Evolutionary conservation across 2,797 vertebrate species (phyloP).

Genomic region (Typhlichthys subterraneus): DNA sequence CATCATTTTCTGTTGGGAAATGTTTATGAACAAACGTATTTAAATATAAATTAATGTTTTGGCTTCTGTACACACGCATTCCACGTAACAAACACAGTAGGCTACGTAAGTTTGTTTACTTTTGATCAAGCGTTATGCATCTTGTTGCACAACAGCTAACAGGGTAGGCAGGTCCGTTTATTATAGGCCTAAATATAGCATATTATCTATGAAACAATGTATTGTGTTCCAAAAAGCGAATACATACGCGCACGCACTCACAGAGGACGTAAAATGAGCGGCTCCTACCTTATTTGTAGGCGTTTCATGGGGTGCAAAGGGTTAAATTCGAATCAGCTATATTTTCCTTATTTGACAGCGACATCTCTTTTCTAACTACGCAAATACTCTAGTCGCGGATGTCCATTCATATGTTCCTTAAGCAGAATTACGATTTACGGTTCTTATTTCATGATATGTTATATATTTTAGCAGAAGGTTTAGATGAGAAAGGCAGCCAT

Average conservation of each 20-base stretch:
- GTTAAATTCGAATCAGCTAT: constrained; percentile 72
- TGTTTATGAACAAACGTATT: no score
- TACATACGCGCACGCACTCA: no score
- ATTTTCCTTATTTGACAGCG: constrained; percentile 67
- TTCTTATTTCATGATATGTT: constrained; percentile 42
- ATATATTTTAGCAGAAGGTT: constrained; percentile 60
- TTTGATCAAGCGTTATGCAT: constrained; percentile 5
- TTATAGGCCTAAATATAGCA: no score
- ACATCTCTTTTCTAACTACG: constrained; percentile 55
- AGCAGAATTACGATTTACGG: constrained; percentile 17
- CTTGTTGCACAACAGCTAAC: no score
- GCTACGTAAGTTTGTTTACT: constrained; percentile 10
- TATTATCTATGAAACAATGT: background rate
- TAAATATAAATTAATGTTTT: no score
- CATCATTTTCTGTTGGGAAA: constrained; percentile 90
- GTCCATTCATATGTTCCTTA: constrained; percentile 8
- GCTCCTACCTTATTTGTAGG: constrained; percentile 77
- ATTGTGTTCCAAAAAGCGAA: background rate
- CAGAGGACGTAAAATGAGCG: constrained; percentile 26
- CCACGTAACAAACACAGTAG: background rate
- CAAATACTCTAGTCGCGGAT: constrained; percentile 25
- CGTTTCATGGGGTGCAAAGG: constrained; percentile 64
- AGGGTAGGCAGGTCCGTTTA: no score
- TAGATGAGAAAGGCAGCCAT: constrained; percentile 81
- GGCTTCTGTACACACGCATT: no score